A percentile compares a stretch with the other conserved stretches of the same genome.
These are phyloP conservation scores for Callaeas wilsoni DNA, from an alignment of 2,113 vertebrate species.

Conservation along the genomic window DNA sequence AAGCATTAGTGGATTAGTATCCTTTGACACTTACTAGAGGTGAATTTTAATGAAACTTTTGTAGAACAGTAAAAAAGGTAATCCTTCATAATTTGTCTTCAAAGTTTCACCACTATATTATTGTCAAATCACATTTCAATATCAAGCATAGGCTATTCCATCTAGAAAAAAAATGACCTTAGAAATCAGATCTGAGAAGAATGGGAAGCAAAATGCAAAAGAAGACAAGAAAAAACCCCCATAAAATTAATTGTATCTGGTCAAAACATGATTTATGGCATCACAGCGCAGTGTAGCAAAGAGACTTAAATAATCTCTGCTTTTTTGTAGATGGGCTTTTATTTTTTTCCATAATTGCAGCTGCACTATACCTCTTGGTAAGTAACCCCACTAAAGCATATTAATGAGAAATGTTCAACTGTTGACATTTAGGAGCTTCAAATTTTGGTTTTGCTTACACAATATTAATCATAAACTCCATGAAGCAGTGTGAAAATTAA, in stretches of 20 bases:
- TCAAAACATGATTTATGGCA: constrained; percentile 37
- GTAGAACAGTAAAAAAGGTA: not conserved
- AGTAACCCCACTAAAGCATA: not conserved
- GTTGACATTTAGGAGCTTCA: not conserved
- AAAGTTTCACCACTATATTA: constrained; percentile 2
- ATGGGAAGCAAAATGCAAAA: constrained; percentile 6
- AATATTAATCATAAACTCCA: not conserved
- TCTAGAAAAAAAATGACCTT: constrained; percentile 27
- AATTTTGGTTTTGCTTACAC: not conserved
- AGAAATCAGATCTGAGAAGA: constrained; percentile 46
- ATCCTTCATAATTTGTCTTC: constrained; percentile 37
- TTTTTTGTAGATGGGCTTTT: not conserved
- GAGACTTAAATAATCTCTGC: not conserved
- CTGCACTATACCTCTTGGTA: not conserved
- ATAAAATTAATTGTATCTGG: constrained; percentile 48
- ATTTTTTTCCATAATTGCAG: not conserved
- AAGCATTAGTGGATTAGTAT: constrained; percentile 3
- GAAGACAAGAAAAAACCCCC: not conserved
- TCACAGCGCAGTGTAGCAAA: not conserved
- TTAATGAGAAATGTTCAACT: not conserved
- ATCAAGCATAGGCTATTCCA: constrained; percentile 23
- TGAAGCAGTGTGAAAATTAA: not conserved
- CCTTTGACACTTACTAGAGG: not conserved
- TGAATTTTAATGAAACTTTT: constrained; percentile 38
- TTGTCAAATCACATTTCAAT: constrained; percentile 31